phyloP scores from a whole-genome alignment of 2,797 vertebrate genomes.

The Sebastes miniatus region DNA sequence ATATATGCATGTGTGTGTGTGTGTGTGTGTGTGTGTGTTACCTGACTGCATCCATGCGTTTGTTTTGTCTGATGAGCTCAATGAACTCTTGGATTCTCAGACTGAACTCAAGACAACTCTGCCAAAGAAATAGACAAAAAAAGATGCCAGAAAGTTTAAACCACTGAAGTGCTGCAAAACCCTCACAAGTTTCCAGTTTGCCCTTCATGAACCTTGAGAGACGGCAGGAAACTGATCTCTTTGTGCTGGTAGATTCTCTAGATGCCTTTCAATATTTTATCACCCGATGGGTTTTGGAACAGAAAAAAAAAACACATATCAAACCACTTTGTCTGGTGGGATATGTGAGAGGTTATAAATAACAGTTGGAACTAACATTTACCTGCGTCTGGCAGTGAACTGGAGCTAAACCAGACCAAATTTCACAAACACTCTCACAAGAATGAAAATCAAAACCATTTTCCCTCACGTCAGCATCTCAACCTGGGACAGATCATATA shows the following conservation, averaged over 20 bases:
- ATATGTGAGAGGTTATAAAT: neutral
- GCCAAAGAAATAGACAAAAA: conserved; percentile 44
- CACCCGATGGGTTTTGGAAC: neutral
- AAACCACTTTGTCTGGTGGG: neutral
- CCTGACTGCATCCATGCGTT: conserved; percentile 98
- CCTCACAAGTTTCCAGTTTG: neutral
- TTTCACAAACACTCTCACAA: neutral
- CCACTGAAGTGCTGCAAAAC: neutral
- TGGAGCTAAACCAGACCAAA: neutral
- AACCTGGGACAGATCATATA: neutral
- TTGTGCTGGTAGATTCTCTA: neutral
- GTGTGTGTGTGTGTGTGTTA: conserved; percentile 57
- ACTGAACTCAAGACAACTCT: conserved; percentile 99
- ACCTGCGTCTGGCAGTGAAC: neutral
- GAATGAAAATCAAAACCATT: neutral
- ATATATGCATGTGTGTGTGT: neutral
- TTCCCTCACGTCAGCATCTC: fast-evolving
- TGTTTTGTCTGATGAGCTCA: conserved; percentile 98
- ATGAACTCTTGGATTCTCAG: conserved; percentile 99
- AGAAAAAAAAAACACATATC: neutral
- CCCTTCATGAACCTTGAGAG: neutral
- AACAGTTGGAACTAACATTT: neutral
- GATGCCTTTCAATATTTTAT: neutral
- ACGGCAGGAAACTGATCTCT: neutral
- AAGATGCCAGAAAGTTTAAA: neutral